Evolutionary conservation across 2,113 vertebrate species (phyloP), one percentile per base, ranked within the genome.

Genomic region (Oostethus manadensis): DNA sequence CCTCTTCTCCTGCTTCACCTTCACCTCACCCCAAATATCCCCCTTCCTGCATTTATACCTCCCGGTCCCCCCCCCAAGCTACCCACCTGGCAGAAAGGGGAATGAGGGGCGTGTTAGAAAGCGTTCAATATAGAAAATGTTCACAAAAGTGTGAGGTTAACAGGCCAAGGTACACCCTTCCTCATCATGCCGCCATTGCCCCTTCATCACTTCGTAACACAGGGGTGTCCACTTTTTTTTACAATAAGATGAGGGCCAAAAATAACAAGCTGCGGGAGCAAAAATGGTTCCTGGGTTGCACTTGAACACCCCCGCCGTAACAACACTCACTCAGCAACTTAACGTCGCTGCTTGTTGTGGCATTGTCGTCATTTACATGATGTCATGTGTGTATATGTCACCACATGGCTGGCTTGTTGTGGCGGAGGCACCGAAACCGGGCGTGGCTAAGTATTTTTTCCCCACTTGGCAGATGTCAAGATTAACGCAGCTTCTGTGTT

Each of bases 311-410:
- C 29, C 29, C 8, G 29, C 7, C 29, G 29, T 33, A 33, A 33
- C 29, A 33, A 4, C 29, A 33, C 29, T 33, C 4, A 33, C 7
- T 14, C 61, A 56, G 62, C 47, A 49, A 14, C 58, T 70, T 58
- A 58, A 48, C 9, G 40, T 46, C 48, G 16, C 53, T 58, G 42
- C 64, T 62, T 62, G 62, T 73, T 78, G 61, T n/a, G n/a, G n/a
- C n/a, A n/a, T n/a, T n/a, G n/a, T n/a, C n/a, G n/a, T 82, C 43
- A 59, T 74, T 66, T 76, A 68, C 65, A 62, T 66, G 73, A 29
- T 29, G 26, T 82, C 82, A 71, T 56, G 54, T 56, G 45, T 55
- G 42, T 71, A 44, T 29, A 48, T 46, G 49, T 46, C n/a, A 22
- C 45, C 56, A 46, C 56, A 46, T 43, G 21, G 38, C 54, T 22